phyloP scores from a whole-genome alignment of 2,888 invertebrate genomes.

The Pomacea canaliculata region DNA sequence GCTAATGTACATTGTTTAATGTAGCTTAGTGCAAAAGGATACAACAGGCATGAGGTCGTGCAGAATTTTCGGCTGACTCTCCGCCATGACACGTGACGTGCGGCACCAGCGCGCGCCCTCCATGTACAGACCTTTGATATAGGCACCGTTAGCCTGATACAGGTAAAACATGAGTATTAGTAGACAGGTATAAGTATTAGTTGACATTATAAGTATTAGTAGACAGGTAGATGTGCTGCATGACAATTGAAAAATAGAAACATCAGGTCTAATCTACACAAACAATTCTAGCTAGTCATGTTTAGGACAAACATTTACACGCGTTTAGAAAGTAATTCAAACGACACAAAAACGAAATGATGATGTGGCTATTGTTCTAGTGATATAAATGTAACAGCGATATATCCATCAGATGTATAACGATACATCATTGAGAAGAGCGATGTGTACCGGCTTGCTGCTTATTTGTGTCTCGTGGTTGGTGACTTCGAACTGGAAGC shows the following conservation, averaged over 20 bases:
- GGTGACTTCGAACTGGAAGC: conserved; percentile 66
- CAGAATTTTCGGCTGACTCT: conserved; percentile 64
- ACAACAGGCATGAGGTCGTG: conserved; percentile 67
- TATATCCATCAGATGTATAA: too few relatives aligned
- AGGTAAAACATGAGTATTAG: neutral
- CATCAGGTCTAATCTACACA: too few relatives aligned
- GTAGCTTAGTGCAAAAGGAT: conserved; percentile 46
- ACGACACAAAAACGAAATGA: too few relatives aligned
- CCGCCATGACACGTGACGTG: conserved; percentile 51
- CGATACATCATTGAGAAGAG: too few relatives aligned
- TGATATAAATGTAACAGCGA: too few relatives aligned
- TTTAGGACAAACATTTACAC: too few relatives aligned
- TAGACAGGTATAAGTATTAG: neutral
- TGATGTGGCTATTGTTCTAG: too few relatives aligned
- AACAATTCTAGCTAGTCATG: too few relatives aligned
- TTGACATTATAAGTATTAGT: neutral
- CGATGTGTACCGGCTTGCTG: conserved; percentile 57
- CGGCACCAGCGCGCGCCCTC: conserved; percentile 69
- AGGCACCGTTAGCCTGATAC: conserved; percentile 65
- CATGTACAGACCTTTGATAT: conserved; percentile 65
- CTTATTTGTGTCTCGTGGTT: conserved; percentile 53
- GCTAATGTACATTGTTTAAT: too few relatives aligned
- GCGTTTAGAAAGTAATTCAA: too few relatives aligned
- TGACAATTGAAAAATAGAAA: neutral
- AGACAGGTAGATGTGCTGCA: neutral